phyloP scores from a whole-genome alignment of 2,113 vertebrate species.

The Bos taurus region ARS-UCD2.0 NC_037339.1:59631501-59632000 shows the following conservation, averaged over 20 bases:
- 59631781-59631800: not conserved
- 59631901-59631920: not conserved
- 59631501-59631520: not conserved
- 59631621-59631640: not conserved
- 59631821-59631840: not conserved
- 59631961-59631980: not conserved
- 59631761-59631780: not conserved
- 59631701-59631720: not conserved
- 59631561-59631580: not conserved
- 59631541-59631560: not conserved
- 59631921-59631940: not conserved
- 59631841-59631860: not conserved
- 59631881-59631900: not conserved
- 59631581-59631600: not conserved
- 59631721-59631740: not conserved
- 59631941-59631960: not conserved
- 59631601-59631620: rapidly evolving
- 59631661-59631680: not conserved
- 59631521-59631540: not conserved
- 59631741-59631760: not conserved
- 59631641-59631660: not conserved
- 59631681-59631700: not conserved
- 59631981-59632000: not conserved
- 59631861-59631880: not conserved
- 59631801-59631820: not conserved